Base-by-base conservation (phyloP, 2,113 vertebrate species). In the Lamprologus sp. region DNA sequence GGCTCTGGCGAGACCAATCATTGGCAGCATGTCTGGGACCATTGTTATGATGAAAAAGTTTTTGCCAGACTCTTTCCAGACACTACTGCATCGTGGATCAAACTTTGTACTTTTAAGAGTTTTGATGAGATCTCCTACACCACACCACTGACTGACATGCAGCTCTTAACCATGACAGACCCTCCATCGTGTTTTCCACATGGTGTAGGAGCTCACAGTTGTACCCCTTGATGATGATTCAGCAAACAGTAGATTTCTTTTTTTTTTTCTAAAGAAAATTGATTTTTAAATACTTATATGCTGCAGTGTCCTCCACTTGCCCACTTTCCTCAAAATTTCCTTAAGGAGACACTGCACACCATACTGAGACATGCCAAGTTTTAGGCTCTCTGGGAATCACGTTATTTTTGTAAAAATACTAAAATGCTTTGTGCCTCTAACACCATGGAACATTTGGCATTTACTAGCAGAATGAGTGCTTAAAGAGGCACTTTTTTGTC, bases 241-340 rank as follows among this genome's bases (percentile, higher is more conserved):
- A 2, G 56, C 56, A 6, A 60, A 60, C 0, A 33, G 55, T 15
- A 28, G 4, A 14, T n/a, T 35, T 3, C 0, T 0, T n/a, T 0
- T n/a, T 33, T 35, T n/a, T 1, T 40, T 15, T 6, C 5, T 17
- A 26, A 73, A 26, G 37, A 45, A 37, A 26, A 65, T 3, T 11
- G 5, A 75, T 17, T 28, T 47, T 75, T 7, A 75, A 26, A 47
- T 5, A 47, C 40, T 47, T 15, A 73, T 47, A 7, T 73, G 14
- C 40, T 47, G 21, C 1, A 11, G 13, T 65, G 63, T 21, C 19
- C 5, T 40, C 2, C 12, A 2, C 3, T 70, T 1, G 4, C 9
- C 40, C 21, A 45, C 21, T 26, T 73, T 45, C 37, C 37, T 45
- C 14, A 26, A 37, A 7, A 0, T 45, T 10, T 15, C 13, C 10